phyloP scores from a whole-genome alignment of 2,888 invertebrate species.

The Cabera pusaria region DNA sequence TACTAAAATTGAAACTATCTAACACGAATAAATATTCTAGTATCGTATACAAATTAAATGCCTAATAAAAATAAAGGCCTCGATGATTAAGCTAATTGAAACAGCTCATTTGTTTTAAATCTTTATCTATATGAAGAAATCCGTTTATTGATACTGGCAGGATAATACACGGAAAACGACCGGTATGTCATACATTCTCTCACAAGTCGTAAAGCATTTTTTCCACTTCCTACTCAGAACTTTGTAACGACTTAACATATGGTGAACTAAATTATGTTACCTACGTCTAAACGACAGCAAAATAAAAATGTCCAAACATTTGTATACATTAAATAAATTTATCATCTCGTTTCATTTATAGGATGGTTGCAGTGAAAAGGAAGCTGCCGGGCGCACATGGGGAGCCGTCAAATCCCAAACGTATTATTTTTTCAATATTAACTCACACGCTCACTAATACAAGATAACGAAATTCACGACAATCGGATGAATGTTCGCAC shows the following conservation, averaged over 20 bases:
- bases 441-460: slow-evolving; percentile 71
- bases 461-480: slow-evolving; percentile 79
- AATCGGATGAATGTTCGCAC: slow-evolving; percentile 80
- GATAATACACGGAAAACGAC: slow-evolving; percentile 56
- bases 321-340: slow-evolving; percentile 83
- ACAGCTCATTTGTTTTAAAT: slow-evolving; percentile 52
- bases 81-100: too few species aligned
- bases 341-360: slow-evolving; percentile 78
- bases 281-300: slow-evolving; percentile 79
- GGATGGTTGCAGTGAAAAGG: slow-evolving; percentile 70
- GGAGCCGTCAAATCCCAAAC: slow-evolving; percentile 79
- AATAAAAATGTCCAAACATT: slow-evolving; percentile 84
- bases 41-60: too few species aligned
- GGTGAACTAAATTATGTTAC: slow-evolving; percentile 82
- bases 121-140: slow-evolving; percentile 44
- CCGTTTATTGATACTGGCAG: slow-evolving; percentile 49
- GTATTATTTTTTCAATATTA: slow-evolving; percentile 82
- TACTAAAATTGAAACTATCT: too few species aligned
- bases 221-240: slow-evolving; percentile 77
- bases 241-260: slow-evolving; percentile 75
- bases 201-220: slow-evolving; percentile 79
- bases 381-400: slow-evolving; percentile 79
- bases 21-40: too few species aligned
- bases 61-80: too few species aligned
- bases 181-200: slow-evolving; percentile 70